phyloP scores from a whole-genome alignment of 53 echinoderm and acorn worm genomes.

The Apostichopus leukothele region DNA sequence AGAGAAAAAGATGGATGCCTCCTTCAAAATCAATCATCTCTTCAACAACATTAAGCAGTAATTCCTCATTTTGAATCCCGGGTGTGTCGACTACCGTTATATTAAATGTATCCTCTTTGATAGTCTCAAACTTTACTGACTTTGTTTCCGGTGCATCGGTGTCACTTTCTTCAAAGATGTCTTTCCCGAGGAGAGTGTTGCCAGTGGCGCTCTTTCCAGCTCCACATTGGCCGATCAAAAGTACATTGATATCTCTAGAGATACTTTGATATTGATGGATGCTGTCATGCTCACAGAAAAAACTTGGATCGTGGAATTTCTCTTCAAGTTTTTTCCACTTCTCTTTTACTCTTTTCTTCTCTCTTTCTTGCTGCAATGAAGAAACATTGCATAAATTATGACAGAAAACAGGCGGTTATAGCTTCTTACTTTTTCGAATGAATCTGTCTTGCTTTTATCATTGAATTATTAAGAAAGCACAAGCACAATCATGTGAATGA shows the following conservation, averaged over 20 bases:
- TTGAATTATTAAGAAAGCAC: too few relatives aligned
- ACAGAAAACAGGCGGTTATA: too few relatives aligned
- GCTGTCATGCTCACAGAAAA: background rate
- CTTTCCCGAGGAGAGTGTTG: background rate
- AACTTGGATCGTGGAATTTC: background rate
- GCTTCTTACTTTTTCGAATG: too few relatives aligned
- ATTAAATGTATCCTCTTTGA: background rate
- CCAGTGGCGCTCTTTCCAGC: background rate
- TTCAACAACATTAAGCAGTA: background rate
- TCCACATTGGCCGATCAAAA: background rate
- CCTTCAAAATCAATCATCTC: background rate
- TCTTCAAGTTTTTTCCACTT: background rate
- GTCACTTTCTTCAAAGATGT: background rate
- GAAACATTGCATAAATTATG: background rate
- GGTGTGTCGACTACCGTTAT: background rate
- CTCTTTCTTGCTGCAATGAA: background rate
- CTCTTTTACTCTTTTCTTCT: background rate
- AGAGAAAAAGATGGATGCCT: background rate
- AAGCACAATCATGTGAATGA: too few relatives aligned
- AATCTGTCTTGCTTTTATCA: too few relatives aligned
- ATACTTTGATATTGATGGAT: background rate
- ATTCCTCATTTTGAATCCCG: background rate
- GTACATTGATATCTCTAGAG: background rate
- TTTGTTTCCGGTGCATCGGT: background rate
- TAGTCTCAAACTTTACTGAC: background rate